Conservation (phyloP, 2,113 vertebrate species). For the Craseonycteris thonglongyai region DNA sequence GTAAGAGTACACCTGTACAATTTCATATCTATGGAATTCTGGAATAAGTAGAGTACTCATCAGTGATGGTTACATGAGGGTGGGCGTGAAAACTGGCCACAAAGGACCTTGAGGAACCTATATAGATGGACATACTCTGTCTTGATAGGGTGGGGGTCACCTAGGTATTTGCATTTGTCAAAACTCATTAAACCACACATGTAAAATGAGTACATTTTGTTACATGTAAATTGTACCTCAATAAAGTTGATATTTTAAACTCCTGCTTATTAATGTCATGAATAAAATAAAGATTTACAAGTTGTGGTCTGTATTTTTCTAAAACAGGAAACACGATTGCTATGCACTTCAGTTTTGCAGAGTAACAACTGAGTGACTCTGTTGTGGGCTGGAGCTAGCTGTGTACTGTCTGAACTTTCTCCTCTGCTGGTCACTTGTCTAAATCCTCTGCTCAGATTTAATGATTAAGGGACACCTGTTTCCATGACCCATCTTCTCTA, state of each 20-base stretch:
- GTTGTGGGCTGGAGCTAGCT: not conserved
- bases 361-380: not conserved
- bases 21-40: not conserved
- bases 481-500: not conserved
- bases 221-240: not conserved
- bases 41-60: not conserved
- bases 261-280: not conserved
- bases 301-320: not conserved
- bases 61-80: not conserved
- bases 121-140: not conserved
- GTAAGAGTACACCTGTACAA: not conserved
- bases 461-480: accelerated
- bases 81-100: not conserved
- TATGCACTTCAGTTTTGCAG: not conserved
- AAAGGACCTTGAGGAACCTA: not conserved
- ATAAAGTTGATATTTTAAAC: not conserved
- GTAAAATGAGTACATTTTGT: not conserved
- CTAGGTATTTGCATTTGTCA: not conserved
- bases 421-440: not conserved
- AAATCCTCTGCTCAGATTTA: not conserved
- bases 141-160: not conserved
- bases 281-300: not conserved
- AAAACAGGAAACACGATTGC: not conserved
- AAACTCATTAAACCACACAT: not conserved
- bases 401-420: too few relatives aligned